These are phyloP conservation scores for Antheraea yamamai DNA, from an alignment of 2,888 invertebrate species.

Conservation along the genomic window DNA sequence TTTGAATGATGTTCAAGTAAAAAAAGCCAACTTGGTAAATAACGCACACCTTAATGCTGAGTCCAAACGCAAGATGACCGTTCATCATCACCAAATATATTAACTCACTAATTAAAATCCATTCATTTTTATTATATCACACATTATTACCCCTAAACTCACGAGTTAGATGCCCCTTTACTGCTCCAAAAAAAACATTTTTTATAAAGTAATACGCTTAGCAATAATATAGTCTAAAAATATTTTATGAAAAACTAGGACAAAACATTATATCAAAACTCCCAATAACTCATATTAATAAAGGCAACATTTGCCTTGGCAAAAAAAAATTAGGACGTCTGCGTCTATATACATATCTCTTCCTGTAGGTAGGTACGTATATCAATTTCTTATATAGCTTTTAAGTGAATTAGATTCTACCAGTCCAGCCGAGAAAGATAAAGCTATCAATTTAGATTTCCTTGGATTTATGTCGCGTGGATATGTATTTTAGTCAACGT, in stretches of 20 bases:
- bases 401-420: constrained; percentile 9
- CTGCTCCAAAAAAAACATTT: not conserved
- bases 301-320: not conserved
- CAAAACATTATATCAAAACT: not conserved
- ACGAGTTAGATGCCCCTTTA: too few relatives aligned
- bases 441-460: not conserved
- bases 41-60: too few relatives aligned
- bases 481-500: not conserved
- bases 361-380: not conserved
- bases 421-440: not conserved
- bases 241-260: not conserved
- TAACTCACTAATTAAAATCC: too few relatives aligned
- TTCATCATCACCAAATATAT: too few relatives aligned
- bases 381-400: constrained; percentile 13
- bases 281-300: not conserved
- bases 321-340: not conserved
- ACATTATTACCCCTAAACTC: too few relatives aligned
- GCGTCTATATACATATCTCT: not conserved
- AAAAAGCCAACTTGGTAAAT: too few relatives aligned
- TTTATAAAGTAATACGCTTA: not conserved
- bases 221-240: not conserved
- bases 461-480: not conserved
- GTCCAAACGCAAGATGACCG: too few relatives aligned
- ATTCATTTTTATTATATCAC: too few relatives aligned
- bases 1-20: too few relatives aligned